Base-by-base conservation (phyloP, 2,888 invertebrate species). In the Boloria selene region DNA sequence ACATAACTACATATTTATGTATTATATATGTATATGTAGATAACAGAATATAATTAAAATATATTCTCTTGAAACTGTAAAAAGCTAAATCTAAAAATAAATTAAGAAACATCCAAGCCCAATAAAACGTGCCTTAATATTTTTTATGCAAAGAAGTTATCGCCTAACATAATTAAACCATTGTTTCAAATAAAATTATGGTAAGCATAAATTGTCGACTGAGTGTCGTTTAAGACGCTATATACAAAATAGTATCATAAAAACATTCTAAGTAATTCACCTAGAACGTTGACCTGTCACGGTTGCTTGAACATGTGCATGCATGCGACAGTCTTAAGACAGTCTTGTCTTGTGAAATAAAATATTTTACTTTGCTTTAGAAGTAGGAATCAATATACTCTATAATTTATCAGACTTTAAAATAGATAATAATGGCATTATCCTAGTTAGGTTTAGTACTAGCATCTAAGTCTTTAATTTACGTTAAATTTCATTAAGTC, bases 161-260 rank as follows among this genome's bases (percentile, higher is more conserved):
- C 87, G 84, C 86, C 83, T 77, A 77, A 81, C 80, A 88, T 89
- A 90, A 90, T 90, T 90, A 90, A 88, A 85, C 85, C 88, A 88
- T 90, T 90, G 90, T 90, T 83, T 90, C 82, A 74, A 77, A 75
- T 78, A 83, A 86, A 88, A 86, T 88, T 88, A 90, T 84, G 80
- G 80, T 79, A 78, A 73, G 81, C 86, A 85, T 90, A 90, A 91
- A 90, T 86, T 79, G 77, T 83, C 77, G 76, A 79, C 75, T 74
- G 72, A 74, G 80, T 75, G 78, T 81, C 81, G 79, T 86, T 86
- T 84, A 78, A 80, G 84, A 85, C 75, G 84, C 83, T 86, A 88
- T 89, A 88, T 90, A 90, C 88, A 89, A 90, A 90, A 88, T 85
- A 84, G 87, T 85, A 81, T 79, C 81, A 83, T 90, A 88, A 90